Percentiles rank a stretch among this genome's conserved stretches.
These are phyloP conservation scores for Drosophila paracracens DNA, from an alignment of 2,888 invertebrate species.

Conservation along the genomic window DNA sequence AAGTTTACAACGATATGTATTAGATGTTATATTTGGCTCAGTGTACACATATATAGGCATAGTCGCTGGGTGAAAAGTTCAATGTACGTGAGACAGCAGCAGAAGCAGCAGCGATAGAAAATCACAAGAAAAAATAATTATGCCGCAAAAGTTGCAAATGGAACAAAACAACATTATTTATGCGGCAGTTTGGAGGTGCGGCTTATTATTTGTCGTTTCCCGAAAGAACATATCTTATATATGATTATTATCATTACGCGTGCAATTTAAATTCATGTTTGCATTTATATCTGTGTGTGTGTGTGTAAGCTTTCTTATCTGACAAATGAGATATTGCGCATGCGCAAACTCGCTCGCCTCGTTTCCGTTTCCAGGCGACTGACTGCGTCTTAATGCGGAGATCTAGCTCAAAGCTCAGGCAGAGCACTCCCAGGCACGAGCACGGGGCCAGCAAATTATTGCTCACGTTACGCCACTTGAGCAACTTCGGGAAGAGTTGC, in stretches of 20 bases:
- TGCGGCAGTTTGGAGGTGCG: constrained; percentile 65
- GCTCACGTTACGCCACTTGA: constrained; percentile 53
- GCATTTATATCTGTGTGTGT: neutral
- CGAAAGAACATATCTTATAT: constrained; percentile 34
- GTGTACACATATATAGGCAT: neutral
- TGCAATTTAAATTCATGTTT: constrained; percentile 21
- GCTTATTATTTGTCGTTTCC: constrained; percentile 44
- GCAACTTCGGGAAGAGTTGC: constrained; percentile 19
- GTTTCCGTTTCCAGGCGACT: constrained; percentile 68
- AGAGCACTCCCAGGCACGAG: constrained; percentile 39
- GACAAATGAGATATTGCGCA: constrained; percentile 70
- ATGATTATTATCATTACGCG: constrained; percentile 50
- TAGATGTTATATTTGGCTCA: neutral
- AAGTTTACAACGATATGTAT: neutral
- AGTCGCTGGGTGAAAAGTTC: neutral
- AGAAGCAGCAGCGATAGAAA: constrained; percentile 13
- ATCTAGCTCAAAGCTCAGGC: constrained; percentile 38
- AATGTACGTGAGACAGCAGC: neutral
- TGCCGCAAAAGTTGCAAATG: constrained; percentile 50
- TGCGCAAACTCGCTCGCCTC: constrained; percentile 61
- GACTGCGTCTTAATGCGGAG: constrained; percentile 49
- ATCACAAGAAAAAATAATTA: constrained; percentile 63
- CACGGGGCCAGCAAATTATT: constrained; percentile 27
- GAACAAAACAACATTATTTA: constrained; percentile 62
- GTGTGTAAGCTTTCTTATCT: constrained; percentile 55